Base-by-base conservation (phyloP, 2,113 vertebrate species). In the Sciurus niger region DNA sequence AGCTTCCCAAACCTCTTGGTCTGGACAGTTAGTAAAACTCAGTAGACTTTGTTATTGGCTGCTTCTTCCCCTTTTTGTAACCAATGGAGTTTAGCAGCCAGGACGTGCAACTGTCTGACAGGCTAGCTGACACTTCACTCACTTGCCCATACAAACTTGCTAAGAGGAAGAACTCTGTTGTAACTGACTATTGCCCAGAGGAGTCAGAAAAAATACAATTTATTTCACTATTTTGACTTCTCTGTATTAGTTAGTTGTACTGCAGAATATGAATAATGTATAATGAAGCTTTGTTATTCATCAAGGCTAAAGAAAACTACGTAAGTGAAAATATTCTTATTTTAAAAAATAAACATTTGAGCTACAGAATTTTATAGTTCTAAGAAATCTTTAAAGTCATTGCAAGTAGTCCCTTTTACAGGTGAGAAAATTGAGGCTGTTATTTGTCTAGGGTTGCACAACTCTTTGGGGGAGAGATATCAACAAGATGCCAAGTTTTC, bases 311-410 rank as follows among this genome's bases (percentile, higher is more conserved):
- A 92, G 67, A 88, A 85, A 53, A 72, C n/a, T 79, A 34, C 67
- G 48, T 37, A 24, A 43, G 12, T 94, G 53, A 43, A 89, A 95
- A 76, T 58, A 46, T 84, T 60, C 30, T 68, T 83, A 60, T 85
- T 28, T 37, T 40, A 10, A 63, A 25, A 63, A 63, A 32, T 55
- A 72, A 53, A 93, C 20, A 79, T 74, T 80, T 68, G 84, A 79
- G 20, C 55, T 37, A 89, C n/a, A 85, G 53, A 80, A 86, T 72
- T 96, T 94, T 72, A 84, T 63, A 90, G 40, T 94, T 93, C 9
- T 80, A 79, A 76, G 43, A 88, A 87, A 72, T 67, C 82, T 83
- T 73, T 55, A 73, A 76, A 73, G 17, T 70, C 48, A 65, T 51
- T 79, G 48, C 8, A 60, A 95, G 77, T 89, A 34, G 16, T 90